Evolutionary conservation across 1,140 invertebrate species (phyloP).

Genomic region (Probaryconus sp.): DNA sequence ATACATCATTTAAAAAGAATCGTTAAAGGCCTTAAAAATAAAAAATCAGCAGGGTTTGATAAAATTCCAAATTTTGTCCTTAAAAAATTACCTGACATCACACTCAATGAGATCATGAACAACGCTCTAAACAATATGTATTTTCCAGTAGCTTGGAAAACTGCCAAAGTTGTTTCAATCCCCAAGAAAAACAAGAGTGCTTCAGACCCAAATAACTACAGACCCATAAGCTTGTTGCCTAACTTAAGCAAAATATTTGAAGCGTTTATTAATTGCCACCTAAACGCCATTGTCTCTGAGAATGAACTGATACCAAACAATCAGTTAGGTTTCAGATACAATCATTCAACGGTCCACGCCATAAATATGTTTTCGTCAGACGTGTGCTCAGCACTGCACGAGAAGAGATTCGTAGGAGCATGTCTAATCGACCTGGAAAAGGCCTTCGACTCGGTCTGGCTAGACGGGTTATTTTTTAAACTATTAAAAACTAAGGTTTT

Average conservation of each 20-base stretch:
- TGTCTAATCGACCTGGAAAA: too few relatives aligned
- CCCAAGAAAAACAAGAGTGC: slow-evolving; percentile 30
- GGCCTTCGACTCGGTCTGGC: slow-evolving; percentile 38
- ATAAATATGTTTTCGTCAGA: slow-evolving; percentile 18
- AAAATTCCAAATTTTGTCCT: not conserved
- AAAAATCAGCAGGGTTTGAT: not conserved
- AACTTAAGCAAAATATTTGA: slow-evolving; percentile 60
- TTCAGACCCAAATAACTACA: slow-evolving; percentile 3
- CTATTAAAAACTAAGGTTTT: slow-evolving; percentile 25
- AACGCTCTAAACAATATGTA: not conserved
- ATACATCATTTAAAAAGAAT: not conserved
- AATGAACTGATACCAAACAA: slow-evolving; percentile 50
- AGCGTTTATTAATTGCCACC: slow-evolving; percentile 2
- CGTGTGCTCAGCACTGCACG: not conserved
- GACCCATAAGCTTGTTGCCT: slow-evolving; percentile 67
- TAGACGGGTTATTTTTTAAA: slow-evolving; percentile 47
- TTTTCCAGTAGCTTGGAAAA: slow-evolving; percentile 33
- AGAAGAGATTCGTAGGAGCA: slow-evolving; percentile 10
- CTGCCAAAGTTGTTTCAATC: slow-evolving; percentile 28
- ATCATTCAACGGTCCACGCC: slow-evolving; percentile 23
- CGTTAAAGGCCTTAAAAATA: not conserved
- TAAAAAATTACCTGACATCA: not conserved
- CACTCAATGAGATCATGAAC: not conserved
- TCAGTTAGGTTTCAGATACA: slow-evolving; percentile 3
- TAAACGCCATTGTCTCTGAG: not conserved